Evolutionary conservation across 2,113 vertebrate species (phyloP), one percentile per base, ranked within the genome.

Genomic region (Fulica atra): DNA sequence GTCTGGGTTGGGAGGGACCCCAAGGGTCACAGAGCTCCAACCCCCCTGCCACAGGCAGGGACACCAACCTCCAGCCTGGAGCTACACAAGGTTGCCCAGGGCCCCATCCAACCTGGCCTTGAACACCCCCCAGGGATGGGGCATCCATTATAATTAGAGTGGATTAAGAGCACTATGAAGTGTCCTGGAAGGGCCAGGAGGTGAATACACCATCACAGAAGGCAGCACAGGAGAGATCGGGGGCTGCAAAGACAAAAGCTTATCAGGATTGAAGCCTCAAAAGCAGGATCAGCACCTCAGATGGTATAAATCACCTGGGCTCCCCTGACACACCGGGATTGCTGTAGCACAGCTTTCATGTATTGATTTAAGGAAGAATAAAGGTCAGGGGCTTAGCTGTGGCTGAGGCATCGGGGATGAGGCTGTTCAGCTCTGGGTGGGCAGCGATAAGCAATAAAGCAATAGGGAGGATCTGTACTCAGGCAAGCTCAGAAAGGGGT

Each of bases 301-400:
- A 63, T 93, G 21, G 56, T 64, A 31, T 57, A 79, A 88, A 96
- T 79, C 80, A 60, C 51, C 42, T 68, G 63, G 29, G 31, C 60
- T 83, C 69, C 72, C 77, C n/a, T 60, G 86, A 64, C 51, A 42
- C 2, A 11, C 60, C 35, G 80, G 10, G 69, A 46, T 35, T 81
- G 80, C 91, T 91, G 63, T 51, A 93, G 81, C 42, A 23, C 4
- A 24, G 56, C 42, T 91, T 92, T 87, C 69, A 13, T 33, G 16
- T 91, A 87, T 93, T 86, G 94, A 89, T 95, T 95, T 60, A 89
- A 79, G 68, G 48, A 35, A 87, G 84, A 95, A 69, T 57, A 95
- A 96, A 95, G 77, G 86, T 93, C 69, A 68, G 74, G 20, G 44
- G 86, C 81, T 94, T 72, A 85, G 51, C 44, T 71, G 44, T 56